Base-by-base conservation (phyloP, 2,888 invertebrate species). In the Drosophila paracracens region DNA sequence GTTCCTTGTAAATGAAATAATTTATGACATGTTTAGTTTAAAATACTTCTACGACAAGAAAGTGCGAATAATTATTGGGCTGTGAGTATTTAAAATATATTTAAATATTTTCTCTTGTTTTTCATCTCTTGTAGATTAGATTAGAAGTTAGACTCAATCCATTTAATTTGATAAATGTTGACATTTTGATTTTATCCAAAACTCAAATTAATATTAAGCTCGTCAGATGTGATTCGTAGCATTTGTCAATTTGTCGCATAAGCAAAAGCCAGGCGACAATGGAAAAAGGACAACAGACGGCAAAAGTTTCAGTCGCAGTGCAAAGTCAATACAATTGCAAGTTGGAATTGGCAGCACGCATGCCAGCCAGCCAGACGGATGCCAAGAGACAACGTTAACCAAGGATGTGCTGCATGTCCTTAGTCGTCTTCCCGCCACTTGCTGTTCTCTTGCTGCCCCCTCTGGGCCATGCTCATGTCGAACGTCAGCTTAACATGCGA, bases 401-500 rank as follows among this genome's bases (percentile, higher is more conserved):
- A 75, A 68, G 61, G 59, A 69, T 74, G 43, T 70, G 33, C 58
- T 64, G 72, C 69, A 81, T 54, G 68, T 76, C 54, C 67, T 63
- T 56, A n/a, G 36, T 36, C 13, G 4, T 33, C 35, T n/a, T 48
- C 53, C 38, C 43, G 16, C 33, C 57, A 29, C 35, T 21, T 33
- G 36, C 46, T 27, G 25, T 5, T 5, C 18, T 11, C 27, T 21
- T 18, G 35, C 51, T 6, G 18, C 57, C 33, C 40, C 18, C 50
- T 31, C 50, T 31, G 65, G 13, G 27, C 75, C 53, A 67, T 70
- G 68, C 81, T 73, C 80, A 72, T 78, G 80, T 80, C 67, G 79
- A 65, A 71, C 67, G 85, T 79, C 85, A 89, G 89, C 79, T 82
- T 76, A 73, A 83, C 89, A 89, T 81, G 88, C 82, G 85, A 89